These are phyloP conservation scores for Lochmaea crataegi DNA, from an alignment of 2,888 invertebrate species.

Conservation along the genomic window DNA sequence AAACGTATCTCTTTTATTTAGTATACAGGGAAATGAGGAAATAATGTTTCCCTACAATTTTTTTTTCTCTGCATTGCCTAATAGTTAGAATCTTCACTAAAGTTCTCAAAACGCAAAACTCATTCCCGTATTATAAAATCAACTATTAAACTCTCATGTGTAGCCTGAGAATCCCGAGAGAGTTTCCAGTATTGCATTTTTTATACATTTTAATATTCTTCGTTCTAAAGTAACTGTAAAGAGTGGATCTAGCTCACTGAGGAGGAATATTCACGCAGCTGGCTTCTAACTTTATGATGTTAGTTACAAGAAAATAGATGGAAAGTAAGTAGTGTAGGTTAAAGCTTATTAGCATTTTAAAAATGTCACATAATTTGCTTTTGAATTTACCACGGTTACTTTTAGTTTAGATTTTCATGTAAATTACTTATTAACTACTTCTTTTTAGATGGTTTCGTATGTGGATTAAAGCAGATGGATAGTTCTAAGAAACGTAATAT, in stretches of 20 bases:
- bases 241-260: background rate
- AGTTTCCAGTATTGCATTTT: background rate
- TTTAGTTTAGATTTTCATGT: background rate
- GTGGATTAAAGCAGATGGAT: background rate
- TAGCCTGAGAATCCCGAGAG: background rate
- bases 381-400: background rate
- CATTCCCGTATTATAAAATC: too few relatives aligned
- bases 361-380: conserved; percentile 1
- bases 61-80: too few relatives aligned
- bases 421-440: background rate
- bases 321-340: background rate
- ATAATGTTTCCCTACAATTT: too few relatives aligned
- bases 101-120: too few relatives aligned
- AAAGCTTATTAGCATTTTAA: background rate
- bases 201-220: background rate
- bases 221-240: background rate
- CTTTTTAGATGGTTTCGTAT: background rate
- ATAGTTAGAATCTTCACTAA: too few relatives aligned
- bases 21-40: too few relatives aligned
- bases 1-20: too few relatives aligned
- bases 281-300: conserved; percentile 7
- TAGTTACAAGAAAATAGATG: background rate
- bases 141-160: background rate
- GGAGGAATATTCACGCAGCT: background rate
- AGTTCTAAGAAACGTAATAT: background rate